Base-by-base conservation (phyloP, 1,140 invertebrate species). In the Oreohelix idahoensis region DNA sequence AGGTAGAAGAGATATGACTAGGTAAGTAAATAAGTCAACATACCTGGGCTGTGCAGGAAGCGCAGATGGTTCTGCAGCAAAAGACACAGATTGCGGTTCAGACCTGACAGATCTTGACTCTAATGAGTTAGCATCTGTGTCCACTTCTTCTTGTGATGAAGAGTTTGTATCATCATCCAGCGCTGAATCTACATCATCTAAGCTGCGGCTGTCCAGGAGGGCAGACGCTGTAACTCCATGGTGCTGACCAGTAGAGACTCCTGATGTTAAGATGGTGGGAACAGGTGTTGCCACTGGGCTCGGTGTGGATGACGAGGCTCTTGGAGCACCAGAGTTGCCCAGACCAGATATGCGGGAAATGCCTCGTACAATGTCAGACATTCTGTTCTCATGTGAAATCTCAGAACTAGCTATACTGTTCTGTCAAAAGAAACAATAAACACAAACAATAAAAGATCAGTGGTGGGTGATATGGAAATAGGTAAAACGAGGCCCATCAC, bases 301-400 rank as follows among this genome's bases (percentile, higher is more conserved):
- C 4, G 80, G 70, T 1, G 42, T 82, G 8, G 32, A 53, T 20
- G 80, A 82, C 1, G 70, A 38, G 5, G 35, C 80, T 26, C 80
- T 70, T 26, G 17, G 66, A 32, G n/a, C 39, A 45, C 79, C 63
- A 32, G 42, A 58, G 79, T 26, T 49, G 45, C 63, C 36, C 36
- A 26, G 23, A 42, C 35, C 78, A 35, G 63, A n/a, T 0, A 32
- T 32, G 11, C 79, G 51, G 23, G 79, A 53, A 17, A 29, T 20
- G 8, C 79, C 79, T 49, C 79, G 49, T 20, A 80, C 79, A 45
- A 80, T 66, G 26, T 80, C 79, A 1, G 79, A 70, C 79, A 80
- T 49, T 66, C 69, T 39, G 69, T 51, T 80, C 53, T 80, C 79
- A 20, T 42, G 69, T 32, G 69, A 71, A 20, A 71, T 51, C 63